Percentiles rank a stretch among this genome's conserved stretches.
These are phyloP conservation scores for Drosophila heteroneura DNA, from an alignment of 2,888 invertebrate species.

Conservation along the genomic window DNA sequence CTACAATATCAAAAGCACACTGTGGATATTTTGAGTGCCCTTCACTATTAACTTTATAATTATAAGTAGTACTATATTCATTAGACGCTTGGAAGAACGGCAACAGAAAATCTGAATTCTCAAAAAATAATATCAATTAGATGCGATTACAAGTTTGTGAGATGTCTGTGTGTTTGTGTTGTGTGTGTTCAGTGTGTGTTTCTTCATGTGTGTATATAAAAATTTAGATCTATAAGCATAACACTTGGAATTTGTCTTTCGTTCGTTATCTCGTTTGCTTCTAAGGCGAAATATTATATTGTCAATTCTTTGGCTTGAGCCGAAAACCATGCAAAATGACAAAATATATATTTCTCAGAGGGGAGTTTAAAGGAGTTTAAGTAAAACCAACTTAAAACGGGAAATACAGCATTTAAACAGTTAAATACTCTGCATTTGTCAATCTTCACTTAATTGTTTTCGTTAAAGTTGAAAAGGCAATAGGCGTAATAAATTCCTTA, in stretches of 20 bases:
- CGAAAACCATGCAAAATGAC: constrained; percentile 83
- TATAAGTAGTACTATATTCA: constrained; percentile 24
- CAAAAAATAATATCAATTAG: constrained; percentile 45
- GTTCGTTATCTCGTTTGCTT: constrained; percentile 66
- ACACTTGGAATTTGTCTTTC: constrained; percentile 75
- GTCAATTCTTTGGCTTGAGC: constrained; percentile 83
- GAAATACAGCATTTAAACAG: constrained; percentile 34
- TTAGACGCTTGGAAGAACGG: constrained; percentile 68
- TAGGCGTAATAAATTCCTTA: constrained; percentile 64
- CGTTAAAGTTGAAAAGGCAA: constrained; percentile 57
- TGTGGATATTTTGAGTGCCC: constrained; percentile 57
- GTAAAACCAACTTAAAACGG: constrained; percentile 2
- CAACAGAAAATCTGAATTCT: constrained; percentile 59
- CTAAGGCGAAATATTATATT: constrained; percentile 83
- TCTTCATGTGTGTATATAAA: constrained; percentile 58
- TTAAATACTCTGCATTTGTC: constrained; percentile 6
- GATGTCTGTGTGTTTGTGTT: constrained; percentile 20
- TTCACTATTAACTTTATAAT: constrained; percentile 41
- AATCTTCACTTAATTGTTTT: constrained; percentile 28
- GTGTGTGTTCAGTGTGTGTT: constrained; percentile 31
- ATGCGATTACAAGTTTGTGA: constrained; percentile 34
- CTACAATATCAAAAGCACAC: constrained; percentile 78
- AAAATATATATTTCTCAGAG: constrained; percentile 77
- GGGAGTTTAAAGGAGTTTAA: constrained; percentile 8
- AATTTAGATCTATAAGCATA: constrained; percentile 79